Conservation (phyloP, 37 sponge, comb jelly and placozoan species). For the Beroe ovata region DNA sequence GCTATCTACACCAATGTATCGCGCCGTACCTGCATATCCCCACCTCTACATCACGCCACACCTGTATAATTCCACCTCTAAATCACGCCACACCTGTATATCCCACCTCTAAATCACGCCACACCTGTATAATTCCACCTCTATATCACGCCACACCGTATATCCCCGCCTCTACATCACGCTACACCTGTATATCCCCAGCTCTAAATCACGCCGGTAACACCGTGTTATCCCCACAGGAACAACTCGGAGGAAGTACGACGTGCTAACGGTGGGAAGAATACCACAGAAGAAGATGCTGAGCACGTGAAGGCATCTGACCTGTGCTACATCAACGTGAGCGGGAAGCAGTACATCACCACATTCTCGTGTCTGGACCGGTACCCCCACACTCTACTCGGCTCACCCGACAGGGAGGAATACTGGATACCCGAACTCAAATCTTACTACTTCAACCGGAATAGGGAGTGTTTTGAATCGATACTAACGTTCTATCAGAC, state of each 20-base stretch:
- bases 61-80: neutral
- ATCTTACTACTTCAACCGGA: slow-evolving; percentile 67
- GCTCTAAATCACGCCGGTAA: neutral
- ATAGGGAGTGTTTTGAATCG: slow-evolving; percentile 47
- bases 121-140: neutral
- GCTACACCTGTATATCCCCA: neutral
- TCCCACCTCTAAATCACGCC: neutral
- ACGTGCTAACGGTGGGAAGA: slow-evolving; percentile 5
- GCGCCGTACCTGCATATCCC: neutral
- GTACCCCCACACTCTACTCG: slow-evolving; percentile 46
- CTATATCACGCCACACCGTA: neutral
- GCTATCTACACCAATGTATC: neutral
- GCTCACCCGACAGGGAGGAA: slow-evolving; percentile 27
- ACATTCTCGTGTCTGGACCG: slow-evolving; percentile 20
- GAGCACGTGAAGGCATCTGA: neutral
- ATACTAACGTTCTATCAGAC: slow-evolving; percentile 61
- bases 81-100: neutral
- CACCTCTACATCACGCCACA: neutral
- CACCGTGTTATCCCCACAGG: neutral
- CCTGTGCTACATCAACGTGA: slow-evolving; percentile 68
- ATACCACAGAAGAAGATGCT: neutral
- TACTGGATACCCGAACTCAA: slow-evolving; percentile 64
- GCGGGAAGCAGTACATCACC: slow-evolving; percentile 65
- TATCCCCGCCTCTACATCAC: neutral
- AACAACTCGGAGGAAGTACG: slow-evolving; percentile 10